A percentile compares a stretch with the other conserved stretches of the same genome.
phyloP scores from a whole-genome alignment of 2,113 vertebrate genomes.

The Orthonyx spaldingii region DNA sequence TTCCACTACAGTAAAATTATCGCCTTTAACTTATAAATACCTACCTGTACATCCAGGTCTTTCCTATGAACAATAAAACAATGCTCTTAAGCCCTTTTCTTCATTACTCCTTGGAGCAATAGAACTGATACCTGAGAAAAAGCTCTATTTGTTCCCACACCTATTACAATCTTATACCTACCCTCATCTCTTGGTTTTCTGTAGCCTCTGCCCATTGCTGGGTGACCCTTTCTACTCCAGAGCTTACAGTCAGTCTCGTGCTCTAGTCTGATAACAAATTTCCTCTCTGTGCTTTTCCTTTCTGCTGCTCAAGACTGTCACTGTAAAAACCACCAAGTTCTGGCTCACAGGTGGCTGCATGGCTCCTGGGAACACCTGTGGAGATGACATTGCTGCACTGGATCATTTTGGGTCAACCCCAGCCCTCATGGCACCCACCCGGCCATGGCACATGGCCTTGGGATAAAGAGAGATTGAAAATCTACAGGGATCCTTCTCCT shows the following conservation, averaged over 20 bases:
- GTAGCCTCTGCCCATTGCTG: neutral
- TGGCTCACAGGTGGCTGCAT: neutral
- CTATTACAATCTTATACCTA: neutral
- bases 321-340: neutral
- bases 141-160: neutral
- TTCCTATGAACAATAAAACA: neutral
- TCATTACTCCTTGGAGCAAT: neutral
- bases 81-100: neutral
- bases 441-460: fast-evolving
- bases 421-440: neutral
- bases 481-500: neutral
- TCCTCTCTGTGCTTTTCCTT: neutral
- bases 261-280: neutral
- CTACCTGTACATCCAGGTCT: neutral
- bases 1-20: neutral
- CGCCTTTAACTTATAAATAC: neutral
- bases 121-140: neutral
- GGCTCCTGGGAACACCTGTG: neutral
- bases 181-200: neutral
- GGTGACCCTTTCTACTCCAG: neutral
- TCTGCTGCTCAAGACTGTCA: neutral
- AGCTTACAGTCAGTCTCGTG: neutral
- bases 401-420: neutral
- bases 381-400: fast-evolving
- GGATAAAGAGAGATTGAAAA: neutral